Percentiles rank a stretch among this genome's conserved stretches.
These are phyloP conservation scores for Oncorhynchus clarkii DNA, from an alignment of 2,113 vertebrate species.

Conservation along the genomic window DNA sequence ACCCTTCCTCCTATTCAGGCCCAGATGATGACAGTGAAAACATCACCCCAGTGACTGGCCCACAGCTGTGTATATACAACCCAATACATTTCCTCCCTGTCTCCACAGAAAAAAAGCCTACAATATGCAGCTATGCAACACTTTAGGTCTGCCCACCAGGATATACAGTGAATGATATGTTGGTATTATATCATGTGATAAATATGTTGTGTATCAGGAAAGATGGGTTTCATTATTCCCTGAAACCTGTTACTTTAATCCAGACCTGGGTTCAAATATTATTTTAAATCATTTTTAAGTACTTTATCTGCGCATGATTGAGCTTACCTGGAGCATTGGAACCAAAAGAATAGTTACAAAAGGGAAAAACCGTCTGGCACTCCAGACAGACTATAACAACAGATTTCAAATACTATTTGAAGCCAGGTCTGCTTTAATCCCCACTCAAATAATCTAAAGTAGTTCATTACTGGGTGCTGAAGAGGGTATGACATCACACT, in stretches of 20 bases:
- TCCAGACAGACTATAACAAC: too few species aligned
- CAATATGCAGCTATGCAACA: neutral
- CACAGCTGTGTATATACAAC: slow-evolving; percentile 70
- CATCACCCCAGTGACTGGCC: slow-evolving; percentile 47
- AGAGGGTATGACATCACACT: neutral
- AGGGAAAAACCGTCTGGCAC: too few species aligned
- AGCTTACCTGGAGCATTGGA: slow-evolving; percentile 30
- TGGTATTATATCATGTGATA: neutral
- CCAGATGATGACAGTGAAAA: slow-evolving; percentile 31
- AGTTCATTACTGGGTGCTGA: neutral
- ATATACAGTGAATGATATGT: neutral
- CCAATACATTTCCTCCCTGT: slow-evolving; percentile 47
- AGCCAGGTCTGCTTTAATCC: neutral
- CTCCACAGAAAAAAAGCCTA: slow-evolving; percentile 10
- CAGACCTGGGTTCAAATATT: too few species aligned
- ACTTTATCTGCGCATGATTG: too few species aligned
- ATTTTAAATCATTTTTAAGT: too few species aligned
- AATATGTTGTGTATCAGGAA: neutral
- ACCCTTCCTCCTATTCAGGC: slow-evolving; percentile 52
- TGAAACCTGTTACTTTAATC: neutral
- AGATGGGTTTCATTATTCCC: neutral
- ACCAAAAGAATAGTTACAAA: too few species aligned
- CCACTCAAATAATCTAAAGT: neutral
- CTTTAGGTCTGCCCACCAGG: slow-evolving; percentile 3
- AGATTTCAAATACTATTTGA: too few species aligned